These are phyloP conservation scores for Mesocentrotus franciscanus DNA, from an alignment of 53 echinoderm and acorn worm species.

Conservation along the genomic window DNA sequence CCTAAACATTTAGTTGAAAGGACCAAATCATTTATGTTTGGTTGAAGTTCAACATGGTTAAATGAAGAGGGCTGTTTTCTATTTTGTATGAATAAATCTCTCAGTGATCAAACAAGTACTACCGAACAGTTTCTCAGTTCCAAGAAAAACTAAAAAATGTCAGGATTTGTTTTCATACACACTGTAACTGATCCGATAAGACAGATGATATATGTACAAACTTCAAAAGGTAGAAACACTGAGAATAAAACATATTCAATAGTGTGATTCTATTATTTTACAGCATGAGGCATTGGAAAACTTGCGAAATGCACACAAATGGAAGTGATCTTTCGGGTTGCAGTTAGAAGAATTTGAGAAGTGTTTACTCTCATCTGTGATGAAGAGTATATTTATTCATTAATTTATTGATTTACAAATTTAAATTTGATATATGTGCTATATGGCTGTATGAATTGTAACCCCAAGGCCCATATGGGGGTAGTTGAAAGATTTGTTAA, in stretches of 20 bases:
- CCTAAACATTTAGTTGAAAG: neutral
- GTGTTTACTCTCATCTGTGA: neutral
- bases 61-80: neutral
- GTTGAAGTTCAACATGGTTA: neutral
- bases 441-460: neutral
- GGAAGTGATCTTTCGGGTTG: neutral
- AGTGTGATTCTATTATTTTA: neutral
- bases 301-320: neutral
- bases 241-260: neutral
- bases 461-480: neutral
- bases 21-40: neutral
- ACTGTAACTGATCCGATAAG: neutral
- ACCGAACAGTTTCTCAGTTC: neutral
- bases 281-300: neutral
- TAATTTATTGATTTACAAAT: conserved; percentile 52
- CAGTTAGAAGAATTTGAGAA: neutral
- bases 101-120: neutral
- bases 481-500: neutral
- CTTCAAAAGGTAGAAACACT: neutral
- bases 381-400: conserved; percentile 56
- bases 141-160: neutral
- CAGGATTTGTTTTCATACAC: neutral
- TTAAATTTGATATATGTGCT: neutral
- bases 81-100: neutral
- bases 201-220: neutral